Evolutionary conservation across 2,113 vertebrate genomes (phyloP), one percentile per base, ranked within the genome.

Genomic region (Emydura subglobosa): DNA sequence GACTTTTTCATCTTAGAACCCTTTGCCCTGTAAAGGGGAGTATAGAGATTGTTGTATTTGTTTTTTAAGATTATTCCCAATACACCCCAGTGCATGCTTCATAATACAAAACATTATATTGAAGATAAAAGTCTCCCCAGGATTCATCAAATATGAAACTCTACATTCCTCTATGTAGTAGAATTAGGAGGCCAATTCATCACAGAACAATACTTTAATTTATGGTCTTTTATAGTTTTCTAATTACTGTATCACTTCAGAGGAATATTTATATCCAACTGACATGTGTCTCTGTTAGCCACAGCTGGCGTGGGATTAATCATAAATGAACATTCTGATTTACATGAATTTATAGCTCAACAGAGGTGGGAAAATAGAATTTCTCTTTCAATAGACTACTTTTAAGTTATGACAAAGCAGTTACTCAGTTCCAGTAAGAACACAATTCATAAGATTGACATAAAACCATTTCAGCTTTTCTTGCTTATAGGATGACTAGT

Each of bases 321-420:
- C 83, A 2, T 10, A 76, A 87, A 31, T 2, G 31, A 92, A n/a
- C 24, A 80, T 79, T 88, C 79, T 59, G 76, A 11, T 8, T 78
- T 87, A 59, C 50, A 25, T 1, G 65, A 87, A 79, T 27, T 90
- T 42, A 4, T 49, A 50, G 47, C 55, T 55, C 19, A 79, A 86
- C 49, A 57, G 68, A 87, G 61, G 14, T 91, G 78, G 68, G 61
- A 89, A 86, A 39, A 1, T 61, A 27, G 5, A 7, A 79, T 68
- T 94, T n/a, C 39, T 89, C 79, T 78, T 83, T 88, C 91, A 92
- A 78, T 25, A n/a, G 86, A 51, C 90, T 85, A 42, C 76, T 96
- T 92, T 21, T 79, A 61, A 88, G 9, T 17, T 42, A 78, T 74
- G 91, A 95, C 90, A 85, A 81, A 91, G 91, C 90, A 87, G 31